A percentile compares a stretch with the other conserved stretches of the same genome.
Conservation (phyloP, 2,797 vertebrate species). For the Spinus olivaceus region DNA sequence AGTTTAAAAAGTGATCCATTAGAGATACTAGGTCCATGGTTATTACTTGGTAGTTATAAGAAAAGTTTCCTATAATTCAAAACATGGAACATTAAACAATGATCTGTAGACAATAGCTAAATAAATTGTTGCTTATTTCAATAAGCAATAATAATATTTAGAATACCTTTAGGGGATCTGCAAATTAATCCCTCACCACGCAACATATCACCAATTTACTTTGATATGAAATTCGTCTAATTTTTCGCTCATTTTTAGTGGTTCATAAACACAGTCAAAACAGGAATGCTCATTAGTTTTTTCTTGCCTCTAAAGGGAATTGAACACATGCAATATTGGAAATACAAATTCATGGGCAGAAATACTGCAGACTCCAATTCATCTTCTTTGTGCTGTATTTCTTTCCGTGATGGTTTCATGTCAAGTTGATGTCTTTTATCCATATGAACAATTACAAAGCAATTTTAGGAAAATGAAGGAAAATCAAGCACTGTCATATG, state of each 20-base stretch:
- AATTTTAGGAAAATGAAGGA: constrained; percentile 8
- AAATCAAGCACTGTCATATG: not conserved
- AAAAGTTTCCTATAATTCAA: not conserved
- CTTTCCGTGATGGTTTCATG: not conserved
- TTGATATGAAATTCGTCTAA: not conserved
- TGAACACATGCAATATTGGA: not conserved
- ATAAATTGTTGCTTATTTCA: not conserved
- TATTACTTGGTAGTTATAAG: not conserved
- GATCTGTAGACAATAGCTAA: not conserved
- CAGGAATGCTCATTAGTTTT: not conserved
- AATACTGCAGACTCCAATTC: not conserved
- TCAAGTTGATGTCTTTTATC: not conserved
- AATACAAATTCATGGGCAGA: not conserved
- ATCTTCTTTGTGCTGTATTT: not conserved
- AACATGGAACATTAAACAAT: not conserved
- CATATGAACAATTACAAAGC: not conserved
- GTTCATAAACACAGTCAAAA: not conserved
- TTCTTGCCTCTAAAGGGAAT: not conserved
- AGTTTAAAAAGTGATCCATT: not conserved
- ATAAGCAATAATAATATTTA: not conserved
- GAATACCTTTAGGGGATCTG: not conserved
- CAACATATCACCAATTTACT: not conserved
- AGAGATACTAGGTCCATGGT: accelerated
- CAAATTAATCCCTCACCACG: not conserved
- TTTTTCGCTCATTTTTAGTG: not conserved